Base-by-base conservation (phyloP, 1,140 invertebrate species). In the Epicauta chinensis region DNA sequence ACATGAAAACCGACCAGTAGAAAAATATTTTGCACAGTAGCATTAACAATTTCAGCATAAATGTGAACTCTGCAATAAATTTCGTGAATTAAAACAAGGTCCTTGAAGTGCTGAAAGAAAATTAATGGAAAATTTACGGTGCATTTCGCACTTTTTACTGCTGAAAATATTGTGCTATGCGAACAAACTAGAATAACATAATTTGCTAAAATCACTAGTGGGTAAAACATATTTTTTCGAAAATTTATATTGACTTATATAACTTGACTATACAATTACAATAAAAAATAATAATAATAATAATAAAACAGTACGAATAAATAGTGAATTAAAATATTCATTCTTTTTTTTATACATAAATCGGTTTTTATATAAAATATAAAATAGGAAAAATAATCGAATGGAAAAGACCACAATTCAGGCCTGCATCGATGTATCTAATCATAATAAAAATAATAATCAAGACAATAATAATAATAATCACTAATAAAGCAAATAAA, bases 391-490 rank as follows among this genome's bases (percentile, higher is more conserved):
- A 43, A 16, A 5, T 10, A 45, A 45, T 29, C 31, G 37, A 47
- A 13, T 17, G 12, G 12, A 37, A 17, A 15, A 47, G 38, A 47
- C 13, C n/a, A 37, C 16, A 37, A 12, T 30, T 13, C 46, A 55
- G 53, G 53, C 53, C 53, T 49, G 30, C 37, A 41, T 55, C 53
- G 53, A 55, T 55, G 53, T 55, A 42, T 49, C 16, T 49, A 16
- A 47, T 16, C 34, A 42, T 23, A 23, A 23, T 23, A 23, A 23
- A 5, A 23, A 23, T 23, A 23, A 23, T 23, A 23, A 23, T 23
- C 4, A 23, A 23, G 7, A 23, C 4, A 23, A 23, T 23, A 23
- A 23, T 23, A 5, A 7, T 23, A 23, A 23, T 23, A 23, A 23
- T n/a, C n/a, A n/a, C n/a, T n/a, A 50, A 14, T 23, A 14, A 38